Base-by-base conservation (phyloP, 2,113 vertebrate species). In the Oxyruncus cristatus region DNA sequence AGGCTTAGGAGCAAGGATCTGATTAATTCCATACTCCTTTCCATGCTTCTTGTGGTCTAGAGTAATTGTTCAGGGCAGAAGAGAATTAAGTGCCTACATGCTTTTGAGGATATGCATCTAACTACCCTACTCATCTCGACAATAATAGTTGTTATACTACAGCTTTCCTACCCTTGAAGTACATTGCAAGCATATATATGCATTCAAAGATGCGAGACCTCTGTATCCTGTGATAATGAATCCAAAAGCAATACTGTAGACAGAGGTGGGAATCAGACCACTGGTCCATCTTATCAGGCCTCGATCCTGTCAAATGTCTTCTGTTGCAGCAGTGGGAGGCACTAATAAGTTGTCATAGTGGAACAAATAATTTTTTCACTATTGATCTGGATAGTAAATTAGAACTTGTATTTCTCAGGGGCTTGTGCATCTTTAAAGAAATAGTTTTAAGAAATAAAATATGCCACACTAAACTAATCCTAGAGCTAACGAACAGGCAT, bases 401-500 rank as follows among this genome's bases (percentile, higher is more conserved):
- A 86, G 30, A 76, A 84, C 6, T 55, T 55, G 12, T 42, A n/a
- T 67, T 72, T 88, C 85, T 93, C 26, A 44, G 75, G 59, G 91
- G 88, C 61, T 86, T 84, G 35, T 95, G 75, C 92, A 86, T 91
- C 83, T 96, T 95, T 65, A 94, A 97, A 92, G 62, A 94, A 96
- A 90, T 55, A 90, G 21, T 96, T 88, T 85, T 79, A 97, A 96
- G 87, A 96, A 97, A 85, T 95, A 96, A 97, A 97, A 95, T 97
- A 92, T 83, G 72, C 91, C 6, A 3, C 70, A 76, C 82, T 95
- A 96, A 98, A 98, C 97, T 98, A 97, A 97, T 98, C 96, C 96
- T 98, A 95, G 76, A 97, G 89, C 94, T 97, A 97, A 96, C 74
- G 52, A 97, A 98, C 94, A 95, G 97, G 82, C 96, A 97, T 93